Evolutionary conservation across 1,140 invertebrate genomes (phyloP), one percentile per base, ranked within the genome.

Genomic region (Alviniconcha marisindica): DNA sequence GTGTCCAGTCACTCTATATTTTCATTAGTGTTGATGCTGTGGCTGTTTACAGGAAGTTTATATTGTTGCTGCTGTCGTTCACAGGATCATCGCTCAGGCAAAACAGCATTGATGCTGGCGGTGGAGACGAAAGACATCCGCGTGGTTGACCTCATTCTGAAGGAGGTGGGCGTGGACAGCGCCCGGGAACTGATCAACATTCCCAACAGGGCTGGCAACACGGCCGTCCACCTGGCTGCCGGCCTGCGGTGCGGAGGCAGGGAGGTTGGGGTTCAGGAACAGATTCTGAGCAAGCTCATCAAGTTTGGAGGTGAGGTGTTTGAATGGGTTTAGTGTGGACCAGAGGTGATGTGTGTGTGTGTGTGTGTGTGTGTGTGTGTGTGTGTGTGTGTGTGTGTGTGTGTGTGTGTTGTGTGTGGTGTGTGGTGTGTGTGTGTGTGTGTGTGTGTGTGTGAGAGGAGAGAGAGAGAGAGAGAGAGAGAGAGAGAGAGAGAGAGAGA

Each of bases 101-200:
- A 74, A 18, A 74, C 81, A 28, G 33, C 31, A 14, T 48, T 83
- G 28, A 83, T 83, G 81, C 18, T 74, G 40, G 81, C 51, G 0
- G 42, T 83, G 5, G 81, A 77, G 24, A 56, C 81, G 18, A 74
- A 77, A 33, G 81, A 83, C 38, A 24, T 77, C 7, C 10, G 38
- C 14, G 48, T 83, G 10, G 31, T 83, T 28, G 36, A 77, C 54
- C 31, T 48, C 48, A 40, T 83, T 24, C 81, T 83, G 15, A 36
- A 60, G 3, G 31, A 28, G 12, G 69, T 74, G 48, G 51, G 54
- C 10, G n/a, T 42, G 1, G 51, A 42, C 40, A 24, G 3, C 5
- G 71, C 81, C 5, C 81, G 81, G 5, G 31, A 44, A 3, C 54
- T 83, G 31, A 83, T 83, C 73, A 83, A 83, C 81, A 51, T 42